Conservation (phyloP, 2,797 vertebrate species). For the Brotula barbata region DNA sequence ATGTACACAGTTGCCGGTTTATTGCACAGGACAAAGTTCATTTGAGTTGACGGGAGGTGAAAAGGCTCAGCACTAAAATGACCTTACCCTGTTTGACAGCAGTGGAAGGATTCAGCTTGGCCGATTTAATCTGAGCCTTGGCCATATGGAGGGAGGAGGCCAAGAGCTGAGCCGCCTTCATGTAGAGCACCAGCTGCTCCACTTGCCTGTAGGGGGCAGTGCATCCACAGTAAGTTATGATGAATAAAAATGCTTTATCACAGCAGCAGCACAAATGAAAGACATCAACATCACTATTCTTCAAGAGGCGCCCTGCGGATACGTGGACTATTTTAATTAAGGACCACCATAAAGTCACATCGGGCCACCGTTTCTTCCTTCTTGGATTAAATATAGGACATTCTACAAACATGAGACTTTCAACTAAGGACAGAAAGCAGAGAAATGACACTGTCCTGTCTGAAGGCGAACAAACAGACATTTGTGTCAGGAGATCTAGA, state of each 20-base stretch:
- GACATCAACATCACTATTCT: background rate
- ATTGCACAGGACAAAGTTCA: background rate
- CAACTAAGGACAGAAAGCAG: too few species aligned
- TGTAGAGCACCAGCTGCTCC: slow-evolving; percentile 95
- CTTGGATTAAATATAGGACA: too few species aligned
- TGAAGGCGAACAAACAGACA: too few species aligned
- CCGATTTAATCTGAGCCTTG: slow-evolving; percentile 94
- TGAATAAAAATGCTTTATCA: background rate
- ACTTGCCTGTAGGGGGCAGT: slow-evolving; percentile 85
- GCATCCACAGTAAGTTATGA: slow-evolving; percentile 17
- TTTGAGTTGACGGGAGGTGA: background rate
- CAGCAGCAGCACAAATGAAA: slow-evolving; percentile 6
- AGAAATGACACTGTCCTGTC: too few species aligned
- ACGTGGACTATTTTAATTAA: background rate
- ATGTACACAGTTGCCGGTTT: background rate
- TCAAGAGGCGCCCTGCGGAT: slow-evolving; percentile 4
- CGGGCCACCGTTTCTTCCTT: too few species aligned
- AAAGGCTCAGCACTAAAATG: background rate
- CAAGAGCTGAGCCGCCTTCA: slow-evolving; percentile 94
- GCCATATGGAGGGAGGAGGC: slow-evolving; percentile 94
- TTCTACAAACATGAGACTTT: too few species aligned
- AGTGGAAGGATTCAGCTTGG: slow-evolving; percentile 92
- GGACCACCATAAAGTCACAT: too few species aligned
- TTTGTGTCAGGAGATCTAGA: too few species aligned
- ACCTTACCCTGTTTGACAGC: slow-evolving; percentile 93